Percentiles rank a stretch among this genome's conserved stretches.
Conservation (phyloP, 1,140 invertebrate species). For the Brachionus paranguensis region DNA sequence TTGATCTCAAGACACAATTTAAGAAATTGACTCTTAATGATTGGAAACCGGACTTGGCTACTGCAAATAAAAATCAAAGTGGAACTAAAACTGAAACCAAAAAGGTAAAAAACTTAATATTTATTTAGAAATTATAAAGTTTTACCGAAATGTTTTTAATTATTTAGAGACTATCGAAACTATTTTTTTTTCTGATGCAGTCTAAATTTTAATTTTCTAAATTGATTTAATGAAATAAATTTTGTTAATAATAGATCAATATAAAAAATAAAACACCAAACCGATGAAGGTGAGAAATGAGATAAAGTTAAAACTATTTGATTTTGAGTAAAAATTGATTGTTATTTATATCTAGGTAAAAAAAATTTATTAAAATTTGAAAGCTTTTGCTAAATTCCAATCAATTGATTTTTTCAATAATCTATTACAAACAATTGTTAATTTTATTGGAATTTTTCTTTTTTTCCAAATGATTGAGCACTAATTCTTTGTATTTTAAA, state of each 20-base stretch:
- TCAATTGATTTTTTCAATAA: background rate
- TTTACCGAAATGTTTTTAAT: no score
- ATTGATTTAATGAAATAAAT: no score
- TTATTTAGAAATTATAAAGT: background rate
- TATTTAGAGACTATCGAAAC: no score
- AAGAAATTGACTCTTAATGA: conserved; percentile 69
- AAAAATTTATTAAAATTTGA: background rate
- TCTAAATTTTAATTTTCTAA: no score
- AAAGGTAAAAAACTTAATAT: background rate
- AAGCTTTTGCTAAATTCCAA: background rate
- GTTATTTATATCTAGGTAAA: background rate
- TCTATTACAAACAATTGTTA: background rate
- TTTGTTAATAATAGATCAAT: no score
- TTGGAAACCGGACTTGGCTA: conserved; percentile 39
- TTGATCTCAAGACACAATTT: conserved; percentile 71
- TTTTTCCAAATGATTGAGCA: background rate
- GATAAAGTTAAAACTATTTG: no score
- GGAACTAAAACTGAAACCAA: background rate
- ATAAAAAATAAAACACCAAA: no score
- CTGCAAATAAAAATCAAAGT: background rate
- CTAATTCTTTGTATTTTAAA: background rate
- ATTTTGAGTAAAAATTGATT: no score
- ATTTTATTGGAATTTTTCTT: background rate
- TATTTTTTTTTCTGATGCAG: no score
- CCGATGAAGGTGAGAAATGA: no score